Evolutionary conservation across 1,140 invertebrate species (phyloP), one percentile per base, ranked within the genome.

Genomic region (Mamestra configurata): DNA sequence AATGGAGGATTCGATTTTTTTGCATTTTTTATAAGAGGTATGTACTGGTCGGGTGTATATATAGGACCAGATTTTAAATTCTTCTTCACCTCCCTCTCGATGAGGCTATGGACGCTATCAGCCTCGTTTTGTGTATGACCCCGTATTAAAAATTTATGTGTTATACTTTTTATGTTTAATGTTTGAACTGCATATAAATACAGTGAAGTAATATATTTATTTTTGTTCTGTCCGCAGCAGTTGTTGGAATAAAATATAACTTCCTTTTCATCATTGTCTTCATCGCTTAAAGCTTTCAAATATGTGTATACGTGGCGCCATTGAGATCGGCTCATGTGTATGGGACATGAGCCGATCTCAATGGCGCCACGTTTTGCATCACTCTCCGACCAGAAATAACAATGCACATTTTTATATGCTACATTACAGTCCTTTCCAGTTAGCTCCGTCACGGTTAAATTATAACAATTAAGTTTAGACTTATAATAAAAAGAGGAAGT

Each of bases 381-480:
- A 35, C 18, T 46, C 59, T 86, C 79, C 11, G 71, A 93, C 85
- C 95, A 96, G 31, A 95, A 84, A 80, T 89, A 95, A 73, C 94
- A 95, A 64, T 80, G 27, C 27, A 31, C 27, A 31, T 31, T 31
- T 31, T 31, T 31, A 31, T 31, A 31, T 31, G 27, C 27, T 31
- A 31, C 27, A 31, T 31, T 31, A 31, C 27, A 31, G 27, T 31
- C 27, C 27, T 31, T 31, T 31, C 27, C 27, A 31, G 27, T 31
- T 53, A 85, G 66, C 24, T 70, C 66, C 2, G 82, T 82, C 13
- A 88, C 66, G 10, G 95, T 96, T 18, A 95, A 93, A 83, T 96
- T 96, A 77, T 92, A 93, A 24, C 92, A 81, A 37, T 89, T 86
- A 24, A 96, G 40, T 79, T 95, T 95, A 18, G 86, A 88, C 77